Evolutionary conservation across 1,140 invertebrate genomes (phyloP).

Genomic region (Argopecten irradians): DNA sequence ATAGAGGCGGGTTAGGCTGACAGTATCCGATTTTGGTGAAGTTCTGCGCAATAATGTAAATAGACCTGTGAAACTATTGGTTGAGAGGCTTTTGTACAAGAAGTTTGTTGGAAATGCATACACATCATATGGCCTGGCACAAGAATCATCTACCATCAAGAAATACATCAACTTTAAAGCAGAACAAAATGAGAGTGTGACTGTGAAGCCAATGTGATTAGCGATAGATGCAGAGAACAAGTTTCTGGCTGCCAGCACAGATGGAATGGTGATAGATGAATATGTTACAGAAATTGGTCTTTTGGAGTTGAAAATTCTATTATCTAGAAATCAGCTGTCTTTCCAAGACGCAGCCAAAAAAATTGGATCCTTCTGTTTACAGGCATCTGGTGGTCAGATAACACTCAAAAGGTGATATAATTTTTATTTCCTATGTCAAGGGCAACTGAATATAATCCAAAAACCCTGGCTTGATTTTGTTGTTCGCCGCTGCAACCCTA

Average conservation of each 20-base stretch:
- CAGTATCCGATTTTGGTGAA: too few relatives aligned
- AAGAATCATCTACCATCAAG: too few relatives aligned
- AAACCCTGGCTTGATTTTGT: slow-evolving; percentile 26
- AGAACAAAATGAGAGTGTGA: too few relatives aligned
- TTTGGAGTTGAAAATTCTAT: neutral
- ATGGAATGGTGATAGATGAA: neutral
- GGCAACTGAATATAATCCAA: neutral
- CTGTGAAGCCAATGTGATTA: neutral
- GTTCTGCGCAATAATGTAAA: too few relatives aligned
- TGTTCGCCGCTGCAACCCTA: neutral
- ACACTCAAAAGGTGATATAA: neutral
- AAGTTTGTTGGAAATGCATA: too few relatives aligned
- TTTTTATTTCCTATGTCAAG: neutral
- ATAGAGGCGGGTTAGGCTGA: too few relatives aligned
- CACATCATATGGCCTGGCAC: too few relatives aligned
- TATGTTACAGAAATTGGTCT: neutral
- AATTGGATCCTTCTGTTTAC: too few relatives aligned
- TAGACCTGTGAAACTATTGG: too few relatives aligned
- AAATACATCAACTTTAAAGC: too few relatives aligned
- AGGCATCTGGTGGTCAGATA: too few relatives aligned
- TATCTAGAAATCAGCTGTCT: neutral
- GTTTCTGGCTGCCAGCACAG: slow-evolving; percentile 13
- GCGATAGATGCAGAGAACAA: neutral
- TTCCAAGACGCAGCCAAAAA: neutral
- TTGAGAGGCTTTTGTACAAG: too few relatives aligned